Evolutionary conservation across 2,888 invertebrate species (phyloP).

Genomic region (Netelia inedita): DNA sequence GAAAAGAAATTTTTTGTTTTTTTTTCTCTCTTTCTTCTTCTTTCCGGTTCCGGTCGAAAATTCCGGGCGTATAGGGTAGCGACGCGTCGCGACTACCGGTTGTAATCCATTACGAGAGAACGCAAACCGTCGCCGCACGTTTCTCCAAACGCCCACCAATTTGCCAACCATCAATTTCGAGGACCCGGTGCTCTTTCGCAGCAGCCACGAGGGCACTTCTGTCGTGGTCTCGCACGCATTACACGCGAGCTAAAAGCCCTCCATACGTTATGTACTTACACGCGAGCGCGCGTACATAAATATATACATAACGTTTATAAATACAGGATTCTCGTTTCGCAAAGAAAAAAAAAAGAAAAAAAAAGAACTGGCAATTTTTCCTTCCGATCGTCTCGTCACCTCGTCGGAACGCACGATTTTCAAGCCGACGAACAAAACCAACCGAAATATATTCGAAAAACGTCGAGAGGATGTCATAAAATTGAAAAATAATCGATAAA

Average conservation of each 20-base stretch:
- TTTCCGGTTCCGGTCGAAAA: not conserved
- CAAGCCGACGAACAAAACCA: too few relatives aligned
- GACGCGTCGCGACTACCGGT: not conserved
- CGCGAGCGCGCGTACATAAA: not conserved
- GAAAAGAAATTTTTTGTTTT: not conserved
- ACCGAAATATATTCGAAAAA: too few relatives aligned
- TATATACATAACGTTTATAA: constrained; percentile 1
- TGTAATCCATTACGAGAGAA: constrained; percentile 9
- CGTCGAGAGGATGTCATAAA: too few relatives aligned
- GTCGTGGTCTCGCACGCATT: not conserved
- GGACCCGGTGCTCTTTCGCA: not conserved
- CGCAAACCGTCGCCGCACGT: constrained; percentile 3
- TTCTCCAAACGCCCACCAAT: constrained; percentile 5
- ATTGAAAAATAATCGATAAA: too few relatives aligned
- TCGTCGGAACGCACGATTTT: too few relatives aligned
- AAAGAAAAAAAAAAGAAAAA: not conserved
- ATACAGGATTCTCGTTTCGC: not conserved
- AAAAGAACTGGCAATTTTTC: too few relatives aligned
- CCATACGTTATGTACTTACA: constrained; percentile 9
- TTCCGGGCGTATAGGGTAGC: not conserved
- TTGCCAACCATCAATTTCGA: constrained; percentile 19
- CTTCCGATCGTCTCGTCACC: too few relatives aligned
- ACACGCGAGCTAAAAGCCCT: not conserved
- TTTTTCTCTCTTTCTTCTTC: not conserved
- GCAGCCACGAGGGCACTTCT: constrained; percentile 5